These are phyloP conservation scores for Drosophila seguyi DNA, from an alignment of 1,140 invertebrate genomes.

Conservation along the genomic window DNA sequence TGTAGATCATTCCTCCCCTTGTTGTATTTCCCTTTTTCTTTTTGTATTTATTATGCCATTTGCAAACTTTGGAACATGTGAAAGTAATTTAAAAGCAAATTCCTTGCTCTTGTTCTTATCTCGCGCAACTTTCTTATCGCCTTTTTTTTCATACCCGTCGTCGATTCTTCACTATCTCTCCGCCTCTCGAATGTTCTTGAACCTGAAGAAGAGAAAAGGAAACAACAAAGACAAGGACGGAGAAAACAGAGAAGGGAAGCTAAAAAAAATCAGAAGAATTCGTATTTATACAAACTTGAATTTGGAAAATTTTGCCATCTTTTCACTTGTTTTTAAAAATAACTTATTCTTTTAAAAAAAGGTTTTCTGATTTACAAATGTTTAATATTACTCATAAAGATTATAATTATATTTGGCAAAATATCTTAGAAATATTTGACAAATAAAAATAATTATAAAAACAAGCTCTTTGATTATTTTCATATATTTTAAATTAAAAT, in stretches of 20 bases:
- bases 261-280: not conserved
- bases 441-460: too few species aligned
- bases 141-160: not conserved
- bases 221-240: not conserved
- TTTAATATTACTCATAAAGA: too few species aligned
- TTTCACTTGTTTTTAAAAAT: too few species aligned
- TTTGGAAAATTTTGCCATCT: not conserved
- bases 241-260: not conserved
- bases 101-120: constrained; percentile 40
- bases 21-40: not conserved
- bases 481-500: too few species aligned
- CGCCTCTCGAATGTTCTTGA: constrained; percentile 37
- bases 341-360: too few species aligned
- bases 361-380: too few species aligned
- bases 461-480: too few species aligned
- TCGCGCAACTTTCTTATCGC: constrained; percentile 34
- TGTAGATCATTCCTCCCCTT: constrained; percentile 21
- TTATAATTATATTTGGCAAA: too few species aligned
- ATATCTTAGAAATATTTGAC: too few species aligned
- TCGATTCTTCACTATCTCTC: constrained; percentile 16
- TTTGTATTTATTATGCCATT: constrained; percentile 11
- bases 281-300: too few species aligned
- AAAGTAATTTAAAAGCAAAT: constrained; percentile 52
- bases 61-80: constrained; percentile 35
- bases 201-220: constrained; percentile 18